phyloP scores from a whole-genome alignment of 2,888 invertebrate genomes.

The Crossocerus cetratus region DNA sequence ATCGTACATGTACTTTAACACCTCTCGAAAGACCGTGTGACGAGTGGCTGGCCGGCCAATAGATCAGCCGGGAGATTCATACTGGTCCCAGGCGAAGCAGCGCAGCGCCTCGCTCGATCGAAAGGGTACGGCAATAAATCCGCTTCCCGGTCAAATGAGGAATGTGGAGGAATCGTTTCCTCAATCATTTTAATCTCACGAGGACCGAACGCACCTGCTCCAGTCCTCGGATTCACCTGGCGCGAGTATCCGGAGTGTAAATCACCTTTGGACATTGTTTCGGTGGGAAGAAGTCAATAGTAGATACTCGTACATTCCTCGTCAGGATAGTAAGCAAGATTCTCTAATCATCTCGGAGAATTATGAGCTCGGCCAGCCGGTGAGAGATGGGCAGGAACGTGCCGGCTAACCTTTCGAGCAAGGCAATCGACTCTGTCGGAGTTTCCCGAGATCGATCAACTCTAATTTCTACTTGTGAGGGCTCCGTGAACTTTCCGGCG shows the following conservation, averaged over 20 bases:
- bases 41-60: too few relatives aligned
- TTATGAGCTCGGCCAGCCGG: slow-evolving; percentile 33
- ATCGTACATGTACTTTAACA: slow-evolving; percentile 2
- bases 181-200: not conserved
- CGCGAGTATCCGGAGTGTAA: slow-evolving; percentile 11
- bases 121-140: too few relatives aligned
- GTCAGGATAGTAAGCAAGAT: slow-evolving; percentile 48
- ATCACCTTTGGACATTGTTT: slow-evolving; percentile 38
- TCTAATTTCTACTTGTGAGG: slow-evolving; percentile 8
- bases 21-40: not conserved
- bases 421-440: slow-evolving; percentile 26
- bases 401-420: slow-evolving; percentile 42
- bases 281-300: slow-evolving; percentile 32
- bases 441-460: slow-evolving; percentile 19
- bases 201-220: not conserved
- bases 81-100: too few relatives aligned
- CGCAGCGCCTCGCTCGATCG: too few relatives aligned
- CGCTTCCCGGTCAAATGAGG: too few relatives aligned
- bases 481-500: not conserved
- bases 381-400: slow-evolving; percentile 12
- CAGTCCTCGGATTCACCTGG: not conserved
- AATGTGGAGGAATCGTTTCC: not conserved
- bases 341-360: slow-evolving; percentile 51
- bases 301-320: slow-evolving; percentile 23
- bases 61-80: too few relatives aligned